Conservation (phyloP, 2,888 invertebrate genomes). For the Drosophila kanekoi region DNA sequence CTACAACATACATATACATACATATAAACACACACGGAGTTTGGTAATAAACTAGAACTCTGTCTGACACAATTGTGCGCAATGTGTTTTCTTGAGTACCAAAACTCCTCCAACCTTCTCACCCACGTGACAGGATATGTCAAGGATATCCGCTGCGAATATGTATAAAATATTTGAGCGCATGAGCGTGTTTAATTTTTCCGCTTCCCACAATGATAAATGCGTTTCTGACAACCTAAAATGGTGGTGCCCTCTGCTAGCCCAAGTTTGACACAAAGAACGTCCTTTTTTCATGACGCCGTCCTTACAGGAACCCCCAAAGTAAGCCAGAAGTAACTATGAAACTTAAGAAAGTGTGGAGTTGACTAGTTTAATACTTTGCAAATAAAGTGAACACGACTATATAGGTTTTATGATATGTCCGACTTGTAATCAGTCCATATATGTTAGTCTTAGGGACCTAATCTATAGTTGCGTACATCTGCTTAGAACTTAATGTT, state of each 20-base stretch:
- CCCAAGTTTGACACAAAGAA: slow-evolving; percentile 70
- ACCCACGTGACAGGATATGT: slow-evolving; percentile 83
- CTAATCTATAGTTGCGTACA: no score
- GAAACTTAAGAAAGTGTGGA: slow-evolving; percentile 5
- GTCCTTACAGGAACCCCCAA: neutral
- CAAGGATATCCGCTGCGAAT: slow-evolving; percentile 84
- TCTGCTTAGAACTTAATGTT: no score
- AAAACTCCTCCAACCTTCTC: slow-evolving; percentile 1
- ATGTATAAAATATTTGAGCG: slow-evolving; percentile 49
- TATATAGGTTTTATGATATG: no score
- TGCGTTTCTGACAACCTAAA: slow-evolving; percentile 48
- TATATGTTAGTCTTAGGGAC: no score
- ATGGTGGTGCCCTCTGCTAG: slow-evolving; percentile 62
- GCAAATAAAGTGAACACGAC: no score
- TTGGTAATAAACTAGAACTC: slow-evolving; percentile 23
- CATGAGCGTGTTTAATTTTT: slow-evolving; percentile 64
- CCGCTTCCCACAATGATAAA: slow-evolving; percentile 70
- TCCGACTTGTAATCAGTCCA: no score
- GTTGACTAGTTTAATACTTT: no score
- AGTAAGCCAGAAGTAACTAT: neutral
- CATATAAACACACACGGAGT: slow-evolving; percentile 1
- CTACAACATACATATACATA: neutral
- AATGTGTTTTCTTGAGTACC: slow-evolving; percentile 48
- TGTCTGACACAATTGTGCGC: slow-evolving; percentile 54
- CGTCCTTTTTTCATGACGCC: slow-evolving; percentile 55